A percentile compares a stretch with the other conserved stretches of the same genome.
phyloP scores from a whole-genome alignment of 2,797 vertebrate species.

The Antennarius maculatus region DNA sequence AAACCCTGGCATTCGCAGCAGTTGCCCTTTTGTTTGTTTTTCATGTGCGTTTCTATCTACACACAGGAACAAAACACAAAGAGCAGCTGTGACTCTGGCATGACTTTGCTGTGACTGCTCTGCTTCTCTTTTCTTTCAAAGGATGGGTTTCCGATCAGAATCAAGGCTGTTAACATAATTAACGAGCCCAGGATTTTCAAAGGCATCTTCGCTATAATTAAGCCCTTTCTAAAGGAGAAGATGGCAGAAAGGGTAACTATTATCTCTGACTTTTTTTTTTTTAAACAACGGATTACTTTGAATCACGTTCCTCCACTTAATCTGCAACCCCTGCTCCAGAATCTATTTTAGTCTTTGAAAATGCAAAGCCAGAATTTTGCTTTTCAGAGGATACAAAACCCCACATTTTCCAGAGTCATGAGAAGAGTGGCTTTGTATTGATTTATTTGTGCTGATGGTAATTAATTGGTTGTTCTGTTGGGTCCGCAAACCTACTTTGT shows the following conservation, averaged over 20 bases:
- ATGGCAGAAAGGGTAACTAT: constrained; percentile 95
- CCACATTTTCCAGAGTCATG: constrained; percentile 1
- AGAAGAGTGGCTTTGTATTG: background rate
- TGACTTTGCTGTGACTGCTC: constrained; percentile 16
- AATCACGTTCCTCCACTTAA: constrained; percentile 17
- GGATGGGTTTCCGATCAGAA: constrained; percentile 98
- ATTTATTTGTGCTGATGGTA: background rate
- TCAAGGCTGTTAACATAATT: constrained; percentile 97
- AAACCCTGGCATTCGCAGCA: too few species aligned
- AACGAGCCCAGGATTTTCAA: constrained; percentile 99
- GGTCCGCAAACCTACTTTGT: too few species aligned
- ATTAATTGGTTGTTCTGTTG: background rate
- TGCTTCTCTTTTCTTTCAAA: constrained; percentile 63
- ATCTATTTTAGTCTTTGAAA: constrained; percentile 23
- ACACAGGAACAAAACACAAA: background rate
- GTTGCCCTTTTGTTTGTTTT: too few species aligned
- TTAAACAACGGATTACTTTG: constrained; percentile 30
- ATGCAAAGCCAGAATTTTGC: background rate
- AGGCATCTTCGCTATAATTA: constrained; percentile 98
- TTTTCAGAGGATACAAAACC: constrained; percentile 14
- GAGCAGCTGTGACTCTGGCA: constrained; percentile 9
- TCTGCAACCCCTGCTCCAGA: constrained; percentile 7
- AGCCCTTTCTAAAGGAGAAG: constrained; percentile 99
- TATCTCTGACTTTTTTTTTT: constrained; percentile 34
- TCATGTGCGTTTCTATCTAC: too few species aligned